Percentiles rank a stretch among this genome's conserved stretches.
Evolutionary conservation across 2,797 vertebrate genomes (phyloP).

Genomic region (Aphelocoma californica): DNA sequence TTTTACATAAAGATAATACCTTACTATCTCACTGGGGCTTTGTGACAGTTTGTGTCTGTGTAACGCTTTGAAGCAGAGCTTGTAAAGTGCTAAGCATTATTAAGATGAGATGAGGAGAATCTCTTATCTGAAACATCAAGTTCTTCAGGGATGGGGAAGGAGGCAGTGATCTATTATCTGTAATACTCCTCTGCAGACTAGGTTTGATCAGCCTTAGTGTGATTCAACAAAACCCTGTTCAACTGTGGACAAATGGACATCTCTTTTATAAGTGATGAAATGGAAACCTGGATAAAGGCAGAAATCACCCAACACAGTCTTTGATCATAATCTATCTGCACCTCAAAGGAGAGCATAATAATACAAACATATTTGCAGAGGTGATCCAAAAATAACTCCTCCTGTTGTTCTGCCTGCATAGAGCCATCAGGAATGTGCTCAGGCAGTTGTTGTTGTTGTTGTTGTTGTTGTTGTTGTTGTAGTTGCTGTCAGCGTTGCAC

Average conservation of each 20-base stretch:
- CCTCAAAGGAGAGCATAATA: conserved; percentile 21
- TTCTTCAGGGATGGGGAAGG: conserved; percentile 43
- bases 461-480: not conserved
- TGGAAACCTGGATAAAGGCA: conserved; percentile 5
- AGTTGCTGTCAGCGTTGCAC: rapidly evolving
- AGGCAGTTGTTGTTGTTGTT: not conserved
- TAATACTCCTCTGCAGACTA: conserved; percentile 6
- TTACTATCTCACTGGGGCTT: conserved; percentile 18
- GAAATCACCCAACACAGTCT: not conserved
- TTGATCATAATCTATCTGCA: conserved; percentile 9
- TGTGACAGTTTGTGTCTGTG: conserved; percentile 26
- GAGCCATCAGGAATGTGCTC: not conserved
- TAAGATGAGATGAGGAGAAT: conserved; percentile 54
- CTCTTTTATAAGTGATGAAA: conserved; percentile 40
- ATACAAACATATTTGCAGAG: conserved; percentile 18
- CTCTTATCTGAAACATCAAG: conserved; percentile 53
- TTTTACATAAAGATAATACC: conserved; percentile 29
- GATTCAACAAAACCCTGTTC: conserved; percentile 50
- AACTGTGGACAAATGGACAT: conserved; percentile 52
- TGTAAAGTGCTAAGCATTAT: conserved; percentile 58
- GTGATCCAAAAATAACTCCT: conserved; percentile 11
- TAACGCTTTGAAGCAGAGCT: conserved; percentile 37
- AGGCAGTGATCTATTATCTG: conserved; percentile 27
- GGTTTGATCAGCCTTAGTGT: conserved; percentile 44
- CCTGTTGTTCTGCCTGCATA: not conserved